Evolutionary conservation across 2,797 vertebrate genomes (phyloP).

Genomic region (Selene dorsalis): DNA sequence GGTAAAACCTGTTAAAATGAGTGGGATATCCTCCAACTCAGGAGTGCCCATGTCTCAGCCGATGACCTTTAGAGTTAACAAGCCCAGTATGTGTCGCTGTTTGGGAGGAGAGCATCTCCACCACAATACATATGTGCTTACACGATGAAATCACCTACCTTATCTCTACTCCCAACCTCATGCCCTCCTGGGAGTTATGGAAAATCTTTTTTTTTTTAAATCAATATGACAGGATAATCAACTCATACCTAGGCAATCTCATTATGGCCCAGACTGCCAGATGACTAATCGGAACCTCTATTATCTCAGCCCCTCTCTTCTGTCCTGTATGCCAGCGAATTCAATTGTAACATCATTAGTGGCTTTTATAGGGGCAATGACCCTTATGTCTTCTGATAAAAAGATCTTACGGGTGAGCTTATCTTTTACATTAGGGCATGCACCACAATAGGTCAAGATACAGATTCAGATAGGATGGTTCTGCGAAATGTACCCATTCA

Average conservation of each 20-base stretch:
- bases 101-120: conserved; percentile 17
- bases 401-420: conserved; percentile 35
- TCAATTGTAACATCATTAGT: conserved; percentile 77
- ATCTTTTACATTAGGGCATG: conserved; percentile 51
- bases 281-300: conserved; percentile 72
- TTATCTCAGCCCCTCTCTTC: conserved; percentile 76
- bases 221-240: conserved; percentile 76
- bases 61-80: conserved; percentile 35
- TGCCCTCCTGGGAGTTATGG: conserved; percentile 61
- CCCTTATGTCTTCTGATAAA: conserved; percentile 66
- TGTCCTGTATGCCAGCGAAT: conserved; percentile 67
- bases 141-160: conserved; percentile 37
- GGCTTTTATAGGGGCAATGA: conserved; percentile 65
- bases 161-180: conserved; percentile 45
- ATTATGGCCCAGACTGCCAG: conserved; percentile 69
- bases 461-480: conserved; percentile 24
- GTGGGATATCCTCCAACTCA: conserved; percentile 11
- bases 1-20: conserved; percentile 9
- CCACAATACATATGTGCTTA: conserved; percentile 21
- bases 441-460: conserved; percentile 44
- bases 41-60: conserved; percentile 6
- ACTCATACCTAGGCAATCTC: conserved; percentile 72
- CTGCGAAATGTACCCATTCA: conserved; percentile 38
- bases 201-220: conserved; percentile 76
- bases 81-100: conserved; percentile 15